Evolutionary conservation across 2,888 invertebrate genomes (phyloP), one percentile per base, ranked within the genome.

Genomic region (Polymixis flavicincta): DNA sequence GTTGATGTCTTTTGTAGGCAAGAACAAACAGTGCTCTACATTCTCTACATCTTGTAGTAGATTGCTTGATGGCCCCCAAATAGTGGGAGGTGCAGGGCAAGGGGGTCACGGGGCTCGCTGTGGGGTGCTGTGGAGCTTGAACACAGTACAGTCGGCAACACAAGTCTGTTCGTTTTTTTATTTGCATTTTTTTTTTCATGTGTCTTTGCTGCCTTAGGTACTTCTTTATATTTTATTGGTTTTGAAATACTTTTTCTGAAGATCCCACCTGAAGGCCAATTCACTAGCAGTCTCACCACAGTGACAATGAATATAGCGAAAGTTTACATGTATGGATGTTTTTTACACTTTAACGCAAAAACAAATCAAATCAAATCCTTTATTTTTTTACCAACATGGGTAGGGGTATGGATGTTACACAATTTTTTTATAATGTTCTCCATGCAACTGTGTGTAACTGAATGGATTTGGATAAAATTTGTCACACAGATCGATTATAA

Each of bases 1-100:
- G 88, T 88, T 89, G 89, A 89, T 83, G 78, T 88, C 88, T 88
- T 88, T 87, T 85, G 65, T 76, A 71, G 32, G 73, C 80, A 73
- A 76, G 42, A 66, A 63, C 76, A 63, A 80, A 73, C 76, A 55
- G 13, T 45, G 52, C 54, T 45, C 59, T 45, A 69, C 68, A 61
- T 28, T 68, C 45, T 63, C 66, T 59, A 79, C 64, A 79, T 74
- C 68, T 25, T 55, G 57, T 25, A 65, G 64, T 71, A 42, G 32
- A 67, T 54, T 61, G 60, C 71, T 71, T 54, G 42, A 28, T 68
- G 75, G 82, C 84, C 80, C 74, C 86, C 73, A 81, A 81, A 82
- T 70, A 81, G 57, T 63, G 59, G 37, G 52, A n/a, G 42, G 25
- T 0, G 50, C 25, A 50, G 45, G 55, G 2, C 17, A 17, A 32